These are phyloP conservation scores for Muscidifurax raptorellus DNA, from an alignment of 1,140 invertebrate genomes.

Conservation along the genomic window DNA sequence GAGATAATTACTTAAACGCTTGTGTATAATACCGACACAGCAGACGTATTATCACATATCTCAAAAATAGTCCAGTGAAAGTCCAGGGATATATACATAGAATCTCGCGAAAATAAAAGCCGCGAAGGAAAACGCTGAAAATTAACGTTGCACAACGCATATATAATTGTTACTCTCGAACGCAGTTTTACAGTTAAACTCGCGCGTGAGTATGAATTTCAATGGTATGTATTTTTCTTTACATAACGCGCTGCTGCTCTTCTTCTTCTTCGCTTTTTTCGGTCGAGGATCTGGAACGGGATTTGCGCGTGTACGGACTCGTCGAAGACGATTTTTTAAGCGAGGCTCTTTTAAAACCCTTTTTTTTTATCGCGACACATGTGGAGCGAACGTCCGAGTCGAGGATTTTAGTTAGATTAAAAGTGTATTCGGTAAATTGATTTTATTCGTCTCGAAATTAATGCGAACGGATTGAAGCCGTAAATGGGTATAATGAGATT, in stretches of 20 bases:
- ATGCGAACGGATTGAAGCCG: too few relatives aligned
- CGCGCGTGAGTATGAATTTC: conserved; percentile 2
- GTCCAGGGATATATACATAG: neutral
- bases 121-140: neutral
- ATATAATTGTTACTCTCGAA: neutral
- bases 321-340: conserved; percentile 35
- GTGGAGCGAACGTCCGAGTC: neutral
- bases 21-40: neutral
- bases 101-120: neutral
- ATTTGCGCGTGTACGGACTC: conserved; percentile 30
- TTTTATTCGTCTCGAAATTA: neutral
- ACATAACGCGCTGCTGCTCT: neutral
- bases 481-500: too few relatives aligned
- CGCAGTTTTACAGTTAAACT: neutral
- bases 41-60: too few relatives aligned
- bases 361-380: neutral
- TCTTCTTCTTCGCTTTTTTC: neutral
- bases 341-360: neutral
- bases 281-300: neutral
- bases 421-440: neutral
- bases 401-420: neutral
- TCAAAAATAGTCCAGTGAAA: conserved; percentile 19
- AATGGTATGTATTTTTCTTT: conserved; percentile 12
- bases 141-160: neutral
- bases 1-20: too few relatives aligned